Evolutionary conservation across 2,797 vertebrate genomes (phyloP).

Genomic region (Cyprinodon diabolis): DNA sequence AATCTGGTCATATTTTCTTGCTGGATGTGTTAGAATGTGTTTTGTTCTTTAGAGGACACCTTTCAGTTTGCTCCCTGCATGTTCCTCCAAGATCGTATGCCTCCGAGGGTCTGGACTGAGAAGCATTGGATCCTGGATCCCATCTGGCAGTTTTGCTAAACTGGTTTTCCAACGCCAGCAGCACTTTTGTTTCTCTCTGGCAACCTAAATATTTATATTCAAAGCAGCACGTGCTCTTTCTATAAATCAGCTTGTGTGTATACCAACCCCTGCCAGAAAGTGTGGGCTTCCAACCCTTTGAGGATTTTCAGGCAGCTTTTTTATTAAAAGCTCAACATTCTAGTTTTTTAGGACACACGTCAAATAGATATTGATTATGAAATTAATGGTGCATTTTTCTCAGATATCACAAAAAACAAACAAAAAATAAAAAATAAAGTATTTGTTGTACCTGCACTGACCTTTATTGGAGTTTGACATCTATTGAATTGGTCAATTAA

Average conservation of each 20-base stretch:
- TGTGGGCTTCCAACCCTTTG: neutral
- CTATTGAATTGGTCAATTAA: neutral
- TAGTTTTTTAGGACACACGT: neutral
- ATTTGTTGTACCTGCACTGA: neutral
- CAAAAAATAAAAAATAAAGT: neutral
- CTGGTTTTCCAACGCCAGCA: neutral
- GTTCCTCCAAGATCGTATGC: neutral
- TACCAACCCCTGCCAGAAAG: neutral
- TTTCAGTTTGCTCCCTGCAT: neutral
- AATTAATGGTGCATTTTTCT: neutral
- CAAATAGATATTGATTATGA: neutral
- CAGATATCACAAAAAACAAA: neutral
- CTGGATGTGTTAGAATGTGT: neutral
- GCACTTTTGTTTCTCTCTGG: conserved; percentile 1
- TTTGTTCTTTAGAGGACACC: neutral
- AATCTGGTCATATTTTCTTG: neutral
- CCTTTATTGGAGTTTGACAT: neutral
- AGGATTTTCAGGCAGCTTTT: neutral
- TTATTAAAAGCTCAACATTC: neutral
- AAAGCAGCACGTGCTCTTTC: conserved; percentile 1
- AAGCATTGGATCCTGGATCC: neutral
- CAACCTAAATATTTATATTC: conserved; percentile 7
- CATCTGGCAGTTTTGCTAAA: neutral
- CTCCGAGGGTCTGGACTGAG: neutral
- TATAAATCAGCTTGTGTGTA: neutral